These are phyloP conservation scores for Steinernema khuongi DNA, from an alignment of 1,140 invertebrate genomes.

Conservation along the genomic window DNA sequence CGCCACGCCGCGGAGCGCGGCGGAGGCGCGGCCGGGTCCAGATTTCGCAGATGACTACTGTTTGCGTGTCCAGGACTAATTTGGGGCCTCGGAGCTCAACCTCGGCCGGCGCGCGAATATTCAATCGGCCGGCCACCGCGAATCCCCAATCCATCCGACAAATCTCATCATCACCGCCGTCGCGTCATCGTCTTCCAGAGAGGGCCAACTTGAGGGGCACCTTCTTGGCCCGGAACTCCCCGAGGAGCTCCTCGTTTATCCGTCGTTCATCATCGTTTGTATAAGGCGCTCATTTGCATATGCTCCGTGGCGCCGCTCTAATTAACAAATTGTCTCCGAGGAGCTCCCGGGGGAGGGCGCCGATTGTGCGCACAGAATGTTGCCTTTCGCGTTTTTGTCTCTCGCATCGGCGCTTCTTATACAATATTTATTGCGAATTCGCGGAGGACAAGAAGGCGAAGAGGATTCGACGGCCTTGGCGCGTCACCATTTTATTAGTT, in stretches of 20 bases:
- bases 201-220: neutral
- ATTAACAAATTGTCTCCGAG: constrained; percentile 12
- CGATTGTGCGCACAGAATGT: constrained; percentile 2
- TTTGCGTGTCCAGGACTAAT: neutral
- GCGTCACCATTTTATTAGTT: constrained; percentile 15
- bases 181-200: neutral
- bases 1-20: too few species aligned
- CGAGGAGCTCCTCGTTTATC: neutral
- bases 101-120: neutral
- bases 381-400: constrained; percentile 6
- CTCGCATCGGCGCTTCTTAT: constrained; percentile 12
- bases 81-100: neutral
- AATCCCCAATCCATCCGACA: neutral
- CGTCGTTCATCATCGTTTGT: neutral
- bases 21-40: too few species aligned
- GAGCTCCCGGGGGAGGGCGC: neutral
- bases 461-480: constrained; percentile 9
- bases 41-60: neutral
- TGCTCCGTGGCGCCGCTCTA: neutral
- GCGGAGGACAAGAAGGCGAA: neutral
- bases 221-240: neutral
- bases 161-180: constrained; percentile 17
- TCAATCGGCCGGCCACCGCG: neutral
- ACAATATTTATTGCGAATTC: constrained; percentile 11
- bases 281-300: constrained; percentile 15